Percentiles rank a stretch among this genome's conserved stretches.
phyloP scores from a whole-genome alignment of 2,113 vertebrate genomes.

The Hypocryptadius cinnamomeus region DNA sequence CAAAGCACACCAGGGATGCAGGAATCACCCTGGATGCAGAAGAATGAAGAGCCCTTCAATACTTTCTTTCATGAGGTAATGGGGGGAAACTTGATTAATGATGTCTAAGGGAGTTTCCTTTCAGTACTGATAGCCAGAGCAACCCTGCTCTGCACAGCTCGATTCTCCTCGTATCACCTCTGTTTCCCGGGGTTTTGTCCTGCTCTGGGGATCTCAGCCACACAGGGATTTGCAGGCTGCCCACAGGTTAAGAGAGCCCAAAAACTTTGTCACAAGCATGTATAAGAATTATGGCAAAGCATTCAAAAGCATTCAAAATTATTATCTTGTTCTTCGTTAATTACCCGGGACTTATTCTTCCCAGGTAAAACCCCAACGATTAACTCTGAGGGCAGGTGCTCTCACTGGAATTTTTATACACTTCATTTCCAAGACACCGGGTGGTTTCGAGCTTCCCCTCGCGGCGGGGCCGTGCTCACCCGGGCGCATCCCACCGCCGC shows the following conservation, averaged over 20 bases:
- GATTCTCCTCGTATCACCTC: rapidly evolving
- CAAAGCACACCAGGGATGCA: background rate
- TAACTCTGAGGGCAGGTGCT: background rate
- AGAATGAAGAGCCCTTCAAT: background rate
- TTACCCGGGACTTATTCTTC: background rate
- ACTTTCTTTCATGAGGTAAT: constrained; percentile 11
- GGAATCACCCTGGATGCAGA: background rate
- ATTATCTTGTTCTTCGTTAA: background rate
- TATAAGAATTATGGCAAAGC: background rate
- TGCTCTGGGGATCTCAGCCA: background rate
- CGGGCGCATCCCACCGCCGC: background rate
- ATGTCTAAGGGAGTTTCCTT: background rate
- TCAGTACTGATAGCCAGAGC: background rate
- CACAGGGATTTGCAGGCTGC: background rate
- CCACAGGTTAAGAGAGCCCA: background rate
- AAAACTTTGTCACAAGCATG: background rate
- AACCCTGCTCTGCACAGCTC: background rate
- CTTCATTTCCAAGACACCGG: background rate
- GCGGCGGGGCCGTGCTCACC: background rate
- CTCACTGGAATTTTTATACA: background rate
- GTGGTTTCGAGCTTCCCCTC: too few relatives aligned
- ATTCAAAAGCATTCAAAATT: background rate
- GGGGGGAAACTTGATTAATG: background rate
- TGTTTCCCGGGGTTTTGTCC: background rate
- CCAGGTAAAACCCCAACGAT: too few relatives aligned